Conservation (phyloP, 2,113 vertebrate genomes). For the Chroicocephalus ridibundus region DNA sequence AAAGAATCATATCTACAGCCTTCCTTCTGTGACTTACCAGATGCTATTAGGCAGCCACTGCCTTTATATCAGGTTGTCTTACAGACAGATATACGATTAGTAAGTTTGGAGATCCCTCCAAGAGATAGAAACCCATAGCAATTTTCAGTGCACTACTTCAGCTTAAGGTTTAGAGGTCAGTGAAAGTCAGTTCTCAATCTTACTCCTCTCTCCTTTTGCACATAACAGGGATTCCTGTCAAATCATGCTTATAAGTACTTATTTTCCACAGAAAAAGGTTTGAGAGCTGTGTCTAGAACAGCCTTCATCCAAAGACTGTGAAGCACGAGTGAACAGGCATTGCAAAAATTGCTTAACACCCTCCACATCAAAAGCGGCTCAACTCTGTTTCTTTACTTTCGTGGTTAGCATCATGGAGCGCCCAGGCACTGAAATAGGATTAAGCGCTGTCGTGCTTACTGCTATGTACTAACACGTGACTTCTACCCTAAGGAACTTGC, state of each 20-base stretch:
- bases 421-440: conserved; percentile 30
- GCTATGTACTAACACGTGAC: not conserved
- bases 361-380: not conserved
- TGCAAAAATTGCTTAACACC: not conserved
- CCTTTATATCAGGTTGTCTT: not conserved
- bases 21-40: not conserved
- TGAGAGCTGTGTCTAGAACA: not conserved
- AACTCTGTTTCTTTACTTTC: not conserved
- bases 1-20: not conserved
- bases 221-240: not conserved
- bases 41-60: not conserved
- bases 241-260: not conserved
- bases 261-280: not conserved
- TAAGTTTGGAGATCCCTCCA: not conserved
- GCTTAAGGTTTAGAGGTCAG: not conserved
- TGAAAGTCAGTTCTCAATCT: conserved; percentile 7
- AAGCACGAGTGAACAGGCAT: not conserved
- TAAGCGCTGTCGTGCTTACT: not conserved
- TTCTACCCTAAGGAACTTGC: conserved; percentile 18
- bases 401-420: not conserved
- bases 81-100: not conserved
- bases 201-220: not conserved
- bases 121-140: not conserved
- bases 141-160: not conserved
- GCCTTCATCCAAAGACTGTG: not conserved